These are phyloP conservation scores for Rhadina sibilatrix DNA, from an alignment of 2,113 vertebrate genomes.

Conservation along the genomic window DNA sequence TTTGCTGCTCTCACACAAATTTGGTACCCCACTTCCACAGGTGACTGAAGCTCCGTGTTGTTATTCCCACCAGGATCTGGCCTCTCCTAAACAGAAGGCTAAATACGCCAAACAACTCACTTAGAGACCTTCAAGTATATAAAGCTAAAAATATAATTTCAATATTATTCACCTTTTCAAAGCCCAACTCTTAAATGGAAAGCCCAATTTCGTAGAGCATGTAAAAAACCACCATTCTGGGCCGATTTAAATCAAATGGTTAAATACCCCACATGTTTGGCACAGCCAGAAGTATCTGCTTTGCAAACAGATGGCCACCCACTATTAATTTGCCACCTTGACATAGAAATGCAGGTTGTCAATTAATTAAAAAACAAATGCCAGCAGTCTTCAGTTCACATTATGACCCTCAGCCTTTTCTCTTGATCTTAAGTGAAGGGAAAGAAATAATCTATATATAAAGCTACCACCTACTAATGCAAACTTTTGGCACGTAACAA, in stretches of 20 bases:
- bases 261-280: background rate
- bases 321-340: slow-evolving; percentile 53
- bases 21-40: background rate
- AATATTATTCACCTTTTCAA: background rate
- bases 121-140: background rate
- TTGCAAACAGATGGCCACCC: slow-evolving; percentile 32
- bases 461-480: background rate
- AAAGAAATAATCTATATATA: background rate
- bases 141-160: background rate
- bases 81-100: background rate
- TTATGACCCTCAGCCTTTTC: background rate
- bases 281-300: background rate
- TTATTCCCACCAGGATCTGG: background rate
- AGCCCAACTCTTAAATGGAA: background rate
- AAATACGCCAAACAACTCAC: background rate
- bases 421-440: background rate
- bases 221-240: background rate
- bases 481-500: background rate
- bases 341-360: slow-evolving; percentile 30
- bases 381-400: background rate
- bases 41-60: background rate
- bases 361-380: slow-evolving; percentile 39
- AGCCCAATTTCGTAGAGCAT: background rate
- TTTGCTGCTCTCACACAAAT: background rate
- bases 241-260: slow-evolving; percentile 4